phyloP scores from a whole-genome alignment of 2,888 invertebrate species.

The Nemotelus pantherinus region DNA sequence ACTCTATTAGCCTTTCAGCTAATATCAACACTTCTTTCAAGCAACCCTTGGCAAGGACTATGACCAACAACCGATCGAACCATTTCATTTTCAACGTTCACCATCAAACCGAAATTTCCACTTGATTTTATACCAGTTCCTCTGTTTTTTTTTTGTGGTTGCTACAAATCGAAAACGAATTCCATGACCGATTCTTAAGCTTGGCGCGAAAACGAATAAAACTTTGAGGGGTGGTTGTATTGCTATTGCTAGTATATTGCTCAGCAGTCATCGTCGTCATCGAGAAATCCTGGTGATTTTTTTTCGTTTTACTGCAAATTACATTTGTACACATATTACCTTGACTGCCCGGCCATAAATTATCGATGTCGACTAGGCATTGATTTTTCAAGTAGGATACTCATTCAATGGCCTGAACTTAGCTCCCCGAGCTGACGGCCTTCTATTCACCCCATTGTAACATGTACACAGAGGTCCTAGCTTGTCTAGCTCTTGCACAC shows the following conservation, averaged over 20 bases:
- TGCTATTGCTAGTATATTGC: too few relatives aligned
- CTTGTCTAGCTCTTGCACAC: too few relatives aligned
- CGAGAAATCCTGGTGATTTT: conserved; percentile 30
- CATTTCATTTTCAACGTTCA: background rate
- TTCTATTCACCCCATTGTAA: too few relatives aligned
- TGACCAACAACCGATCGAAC: background rate
- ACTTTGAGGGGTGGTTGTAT: too few relatives aligned
- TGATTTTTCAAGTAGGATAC: conserved; percentile 4
- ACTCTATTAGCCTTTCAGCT: too few relatives aligned
- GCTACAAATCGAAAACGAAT: background rate
- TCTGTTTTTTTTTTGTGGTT: too few relatives aligned
- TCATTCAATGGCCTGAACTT: too few relatives aligned
- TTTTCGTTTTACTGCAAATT: conserved; percentile 39
- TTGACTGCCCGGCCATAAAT: conserved; percentile 32
- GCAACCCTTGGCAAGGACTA: too few relatives aligned
- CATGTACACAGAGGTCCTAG: too few relatives aligned
- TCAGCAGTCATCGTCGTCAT: background rate
- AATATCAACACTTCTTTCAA: too few relatives aligned
- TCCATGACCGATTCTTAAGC: background rate
- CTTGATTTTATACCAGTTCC: conserved; percentile 6
- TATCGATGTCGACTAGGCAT: conserved; percentile 29
- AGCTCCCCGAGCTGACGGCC: too few relatives aligned
- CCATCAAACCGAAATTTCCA: conserved; percentile 14
- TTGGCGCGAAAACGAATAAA: too few relatives aligned
- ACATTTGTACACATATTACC: conserved; percentile 30